phyloP scores from a whole-genome alignment of 2,888 invertebrate species.

The Perizoma flavofasciatum region DNA sequence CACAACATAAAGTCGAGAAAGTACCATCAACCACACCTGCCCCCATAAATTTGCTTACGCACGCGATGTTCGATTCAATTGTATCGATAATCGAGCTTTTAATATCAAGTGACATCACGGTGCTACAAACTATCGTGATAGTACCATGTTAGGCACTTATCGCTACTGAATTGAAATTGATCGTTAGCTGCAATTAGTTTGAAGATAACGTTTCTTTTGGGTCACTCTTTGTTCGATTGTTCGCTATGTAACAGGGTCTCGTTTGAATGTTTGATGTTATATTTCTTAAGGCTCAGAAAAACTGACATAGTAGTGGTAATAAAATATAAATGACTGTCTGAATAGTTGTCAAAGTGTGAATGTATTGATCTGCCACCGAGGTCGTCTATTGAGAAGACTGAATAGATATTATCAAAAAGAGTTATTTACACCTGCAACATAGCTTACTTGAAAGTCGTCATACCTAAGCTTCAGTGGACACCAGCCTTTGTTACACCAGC shows the following conservation, averaged over 20 bases:
- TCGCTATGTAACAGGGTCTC: too few relatives aligned
- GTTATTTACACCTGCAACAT: too few relatives aligned
- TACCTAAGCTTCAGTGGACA: slow-evolving; percentile 11
- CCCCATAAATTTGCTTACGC: slow-evolving; percentile 45
- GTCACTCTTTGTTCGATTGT: not conserved
- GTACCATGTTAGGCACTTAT: slow-evolving; percentile 58
- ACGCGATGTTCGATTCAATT: slow-evolving; percentile 70
- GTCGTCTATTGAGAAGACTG: too few relatives aligned
- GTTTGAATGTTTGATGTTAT: too few relatives aligned
- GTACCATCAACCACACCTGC: slow-evolving; percentile 56
- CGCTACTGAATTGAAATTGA: slow-evolving; percentile 61
- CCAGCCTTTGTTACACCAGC: not conserved
- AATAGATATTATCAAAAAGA: too few relatives aligned
- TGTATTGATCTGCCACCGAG: too few relatives aligned
- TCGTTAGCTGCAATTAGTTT: slow-evolving; percentile 37
- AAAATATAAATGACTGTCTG: too few relatives aligned
- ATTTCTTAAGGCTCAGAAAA: too few relatives aligned
- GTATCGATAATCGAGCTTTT: slow-evolving; percentile 66
- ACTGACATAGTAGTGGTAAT: too few relatives aligned
- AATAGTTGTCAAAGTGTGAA: too few relatives aligned
- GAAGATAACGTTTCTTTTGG: too few relatives aligned
- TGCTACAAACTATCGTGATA: slow-evolving; percentile 55
- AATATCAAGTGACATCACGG: slow-evolving; percentile 51
- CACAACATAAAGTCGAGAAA: slow-evolving; percentile 43
- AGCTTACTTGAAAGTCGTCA: slow-evolving; percentile 5